Evolutionary conservation across 2,888 invertebrate species (phyloP), one percentile per base, ranked within the genome.

Genomic region (Amphipyra berbera): DNA sequence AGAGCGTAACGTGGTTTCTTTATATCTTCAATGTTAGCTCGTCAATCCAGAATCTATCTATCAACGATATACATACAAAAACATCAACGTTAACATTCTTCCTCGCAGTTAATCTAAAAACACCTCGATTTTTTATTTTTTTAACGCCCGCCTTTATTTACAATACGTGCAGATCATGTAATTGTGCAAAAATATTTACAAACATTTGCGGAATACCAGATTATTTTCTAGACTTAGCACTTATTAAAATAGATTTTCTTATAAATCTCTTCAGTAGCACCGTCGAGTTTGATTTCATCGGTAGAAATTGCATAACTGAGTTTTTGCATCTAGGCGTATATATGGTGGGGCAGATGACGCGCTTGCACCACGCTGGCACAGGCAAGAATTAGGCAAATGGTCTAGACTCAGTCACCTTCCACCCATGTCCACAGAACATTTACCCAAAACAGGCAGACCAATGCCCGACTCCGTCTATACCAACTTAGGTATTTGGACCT

Each of bases 111-210:
- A 14, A 15, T 50, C 40, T 21, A 42, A 10, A 46, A 47, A 15
- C 41, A 13, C 35, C 37, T 35, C 8, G 12, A 48, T 27, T 49
- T 49, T 21, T 64, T 49, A 13, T 49, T 21, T 46, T 40, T 41
- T 41, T 44, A 37, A 5, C 33, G 14, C 27, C 12, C 13, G 0
- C 27, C 9, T 52, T 8, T 42, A 33, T 52, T 59, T 60, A 52
- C 41, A 33, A 13, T 38, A 42, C 41, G 13, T 48, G 13, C 48
- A 57, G 40, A 50, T 14, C 15, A 12, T 9, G 44, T 57, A 40
- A 44, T 33, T 21, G 15, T 13, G 30, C 10, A 35, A 45, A 13
- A 64, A 57, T 40, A 58, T 68, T 59, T 59, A 59, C 60, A 65
- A 50, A 46, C 9, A 15, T 46, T 57, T 33, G 30, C 49, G 35